Base-by-base conservation (phyloP, 2,888 invertebrate species). In the Conistra vaccinii region DNA sequence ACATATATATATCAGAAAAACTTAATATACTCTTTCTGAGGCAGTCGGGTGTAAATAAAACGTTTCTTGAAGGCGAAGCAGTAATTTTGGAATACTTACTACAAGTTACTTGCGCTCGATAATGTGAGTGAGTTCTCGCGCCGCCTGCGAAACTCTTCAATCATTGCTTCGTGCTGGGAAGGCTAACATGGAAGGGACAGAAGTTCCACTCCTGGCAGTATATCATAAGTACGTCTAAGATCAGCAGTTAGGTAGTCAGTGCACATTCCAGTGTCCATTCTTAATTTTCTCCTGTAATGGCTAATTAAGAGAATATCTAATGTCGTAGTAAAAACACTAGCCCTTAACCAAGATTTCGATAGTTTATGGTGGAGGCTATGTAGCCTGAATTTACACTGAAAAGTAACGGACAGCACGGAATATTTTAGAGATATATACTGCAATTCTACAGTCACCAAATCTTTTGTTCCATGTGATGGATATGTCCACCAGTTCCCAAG, bases 141-240 rank as follows among this genome's bases (percentile, higher is more conserved):
- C 69, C 26, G n/a, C 10, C 32, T 69, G 72, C 48, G 32, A 23
- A 32, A 72, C 73, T 62, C 62, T 63, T 73, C 73, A 55, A 78
- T 81, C 81, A 83, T 58, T 57, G 55, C 48, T 68, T 70, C 84
- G 80, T 79, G 81, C 57, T 35, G n/a, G 1, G 3, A 10, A 35
- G 39, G 29, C 14, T 2, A 10, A 4, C 7, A 4, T 4, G 1
- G 9, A n/a, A 20, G 3, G 0, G 1, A 17, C 66, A 78, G 73
- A 79, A 78, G 62, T 48, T 26, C 1, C 9, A 78, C 26, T 32
- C n/a, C 45, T 20, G 20, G 12, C 17, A 6, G 23, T 12, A 23
- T 32, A 32, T 32, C 58, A 32, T 9, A 23, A 35, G 17, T 57
- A 58, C 20, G 20, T 32, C n/a, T 12, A 42, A 32, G 20, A 5